Evolutionary conservation across 2,797 vertebrate genomes (phyloP).

Genomic region (Nannoperca obscura): DNA sequence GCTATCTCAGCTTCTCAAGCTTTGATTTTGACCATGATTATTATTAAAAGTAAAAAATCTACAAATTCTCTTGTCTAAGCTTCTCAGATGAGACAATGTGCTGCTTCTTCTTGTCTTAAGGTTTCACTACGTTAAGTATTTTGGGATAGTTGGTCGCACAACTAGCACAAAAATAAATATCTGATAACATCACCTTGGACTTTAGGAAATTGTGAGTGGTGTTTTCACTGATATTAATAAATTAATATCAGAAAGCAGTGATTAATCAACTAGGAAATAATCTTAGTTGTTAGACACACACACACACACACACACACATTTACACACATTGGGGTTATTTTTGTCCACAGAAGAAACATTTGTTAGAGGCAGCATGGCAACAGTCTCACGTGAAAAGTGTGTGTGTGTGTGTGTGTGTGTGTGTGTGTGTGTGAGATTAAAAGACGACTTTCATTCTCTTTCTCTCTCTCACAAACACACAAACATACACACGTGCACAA

Average conservation of each 20-base stretch:
- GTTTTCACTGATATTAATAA: background rate
- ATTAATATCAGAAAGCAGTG: too few species aligned
- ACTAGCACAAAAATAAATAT: background rate
- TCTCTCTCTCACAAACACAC: background rate
- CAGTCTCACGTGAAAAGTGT: slow-evolving; percentile 49
- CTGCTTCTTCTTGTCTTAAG: background rate
- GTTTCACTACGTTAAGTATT: background rate
- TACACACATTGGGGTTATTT: slow-evolving; percentile 32
- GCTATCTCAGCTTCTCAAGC: background rate
- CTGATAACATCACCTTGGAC: too few species aligned
- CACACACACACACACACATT: too few species aligned
- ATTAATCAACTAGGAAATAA: background rate
- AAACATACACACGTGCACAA: slow-evolving; percentile 8
- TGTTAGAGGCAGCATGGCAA: slow-evolving; percentile 59
- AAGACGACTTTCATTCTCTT: slow-evolving; percentile 32
- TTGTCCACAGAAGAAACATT: background rate
- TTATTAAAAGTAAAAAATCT: too few species aligned
- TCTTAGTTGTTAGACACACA: too few species aligned
- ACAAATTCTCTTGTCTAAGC: background rate
- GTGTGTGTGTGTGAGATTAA: slow-evolving; percentile 28
- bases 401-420: slow-evolving; percentile 22
- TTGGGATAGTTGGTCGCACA: background rate
- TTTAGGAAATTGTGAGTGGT: too few species aligned
- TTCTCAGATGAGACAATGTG: background rate
- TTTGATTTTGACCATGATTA: slow-evolving; percentile 10